Evolutionary conservation across 1,140 invertebrate species (phyloP), one percentile per base, ranked within the genome.

Genomic region (Drosophila mauritiana): DNA sequence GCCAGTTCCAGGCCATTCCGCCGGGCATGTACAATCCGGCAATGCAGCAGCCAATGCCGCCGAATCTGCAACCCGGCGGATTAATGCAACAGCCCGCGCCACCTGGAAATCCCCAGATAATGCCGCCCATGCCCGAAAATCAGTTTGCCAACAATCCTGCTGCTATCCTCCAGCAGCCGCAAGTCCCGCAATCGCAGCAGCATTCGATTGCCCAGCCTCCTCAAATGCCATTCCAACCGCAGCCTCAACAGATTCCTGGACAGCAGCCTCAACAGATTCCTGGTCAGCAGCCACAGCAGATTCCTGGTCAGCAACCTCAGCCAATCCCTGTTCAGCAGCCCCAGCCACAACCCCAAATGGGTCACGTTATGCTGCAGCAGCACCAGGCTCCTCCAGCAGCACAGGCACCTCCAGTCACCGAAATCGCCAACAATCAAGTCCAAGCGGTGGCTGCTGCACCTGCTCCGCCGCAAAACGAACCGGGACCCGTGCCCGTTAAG

Each of bases 301-400:
- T 54, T n/a, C 51, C 82, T 43, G 72, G 45, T 25, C 92, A 92
- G 49, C 53, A 92, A 1, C 58, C 36, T 6, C 75, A 46, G 25
- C 65, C 58, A 46, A 27, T 53, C 11, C 51, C 82, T 45, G 72
- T 45, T 31, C 92, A 92, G 49, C 53, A 92, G 0, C 53, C 36
- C 7, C 31, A 31, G 31, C 31, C 31, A 11, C 51, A 63, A n/a
- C 63, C 75, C 12, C 93, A 93, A 56, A 54, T 92, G 62, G 69
- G 72, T n/a, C 92, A 93, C 58, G 85, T 93, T 0, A 91, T 93
- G 84, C 65, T 90, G n/a, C 91, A 92, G 65, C 92, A 92, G 48
- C 92, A 88, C 51, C 79, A 54, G 39, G 77, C 65, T 27, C 76
- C 51, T 62, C 75, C 77, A 0, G 73, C 92, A 73, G 34, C 93